Conservation (phyloP, 1,140 invertebrate genomes). For the Bombyx mandarina region DNA sequence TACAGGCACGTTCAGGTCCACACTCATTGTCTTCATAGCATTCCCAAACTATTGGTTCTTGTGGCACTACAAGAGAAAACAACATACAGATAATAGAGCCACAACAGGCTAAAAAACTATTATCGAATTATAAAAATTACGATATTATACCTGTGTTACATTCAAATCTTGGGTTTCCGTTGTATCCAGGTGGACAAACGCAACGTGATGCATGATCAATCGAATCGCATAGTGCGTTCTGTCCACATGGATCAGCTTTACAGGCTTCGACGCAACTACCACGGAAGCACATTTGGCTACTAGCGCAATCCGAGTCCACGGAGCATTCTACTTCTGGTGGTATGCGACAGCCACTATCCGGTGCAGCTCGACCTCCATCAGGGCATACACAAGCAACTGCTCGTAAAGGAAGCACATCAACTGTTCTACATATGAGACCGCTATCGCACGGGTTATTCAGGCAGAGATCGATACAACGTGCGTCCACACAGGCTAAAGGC, state of each 20-base stretch:
- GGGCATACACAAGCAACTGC: constrained; percentile 88
- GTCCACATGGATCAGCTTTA: constrained; percentile 81
- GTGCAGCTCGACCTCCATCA: constrained; percentile 59
- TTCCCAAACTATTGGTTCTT: constrained; percentile 71
- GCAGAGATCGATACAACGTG: constrained; percentile 84
- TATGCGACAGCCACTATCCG: constrained; percentile 73
- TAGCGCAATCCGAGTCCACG: constrained; percentile 81
- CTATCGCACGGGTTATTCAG: constrained; percentile 77
- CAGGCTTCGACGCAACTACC: constrained; percentile 87
- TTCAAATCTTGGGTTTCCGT: constrained; percentile 86
- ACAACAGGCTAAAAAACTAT: constrained; percentile 1
- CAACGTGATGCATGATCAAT: constrained; percentile 83
- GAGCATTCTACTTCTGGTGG: constrained; percentile 73
- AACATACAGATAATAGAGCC: constrained; percentile 2
- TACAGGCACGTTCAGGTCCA: constrained; percentile 78
- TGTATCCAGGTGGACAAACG: constrained; percentile 82
- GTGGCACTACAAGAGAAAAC: constrained; percentile 57
- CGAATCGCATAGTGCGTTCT: constrained; percentile 87
- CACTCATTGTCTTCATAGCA: constrained; percentile 86
- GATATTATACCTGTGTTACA: constrained; percentile 75
- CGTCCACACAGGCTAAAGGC: constrained; percentile 82
- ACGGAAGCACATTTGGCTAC: constrained; percentile 79
- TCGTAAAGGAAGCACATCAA: constrained; percentile 83
- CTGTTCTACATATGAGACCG: constrained; percentile 83
- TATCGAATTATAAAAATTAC: neutral